Conservation (phyloP, 2,113 vertebrate genomes). For the Zingel zingel region DNA sequence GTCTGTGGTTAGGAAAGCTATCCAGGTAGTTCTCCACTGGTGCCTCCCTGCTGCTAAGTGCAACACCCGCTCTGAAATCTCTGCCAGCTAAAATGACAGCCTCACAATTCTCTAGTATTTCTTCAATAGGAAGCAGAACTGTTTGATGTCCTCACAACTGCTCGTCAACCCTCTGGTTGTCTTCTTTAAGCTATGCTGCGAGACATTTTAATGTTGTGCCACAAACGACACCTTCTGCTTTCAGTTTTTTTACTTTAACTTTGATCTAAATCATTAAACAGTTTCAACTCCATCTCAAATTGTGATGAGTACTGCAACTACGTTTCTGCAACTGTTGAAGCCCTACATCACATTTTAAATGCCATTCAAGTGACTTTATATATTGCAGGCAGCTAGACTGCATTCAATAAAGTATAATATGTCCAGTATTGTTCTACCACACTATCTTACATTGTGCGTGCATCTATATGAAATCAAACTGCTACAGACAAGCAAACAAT, state of each 20-base stretch:
- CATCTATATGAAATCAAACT: constrained; percentile 7
- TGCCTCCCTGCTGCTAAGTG: constrained; percentile 67
- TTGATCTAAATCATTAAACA: constrained; percentile 57
- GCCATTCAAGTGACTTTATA: neutral
- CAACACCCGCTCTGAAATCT: constrained; percentile 55
- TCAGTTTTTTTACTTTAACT: constrained; percentile 53
- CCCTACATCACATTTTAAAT: constrained; percentile 10
- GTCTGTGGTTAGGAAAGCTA: constrained; percentile 70
- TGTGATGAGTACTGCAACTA: constrained; percentile 21
- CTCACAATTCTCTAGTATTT: constrained; percentile 58
- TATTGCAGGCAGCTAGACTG: neutral
- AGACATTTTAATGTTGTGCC: constrained; percentile 47
- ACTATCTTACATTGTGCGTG: neutral
- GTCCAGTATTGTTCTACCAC: neutral
- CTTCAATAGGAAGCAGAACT: constrained; percentile 62
- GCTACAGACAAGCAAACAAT: neutral
- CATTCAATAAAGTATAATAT: constrained; percentile 4
- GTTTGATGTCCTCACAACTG: constrained; percentile 78
- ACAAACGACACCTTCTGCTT: constrained; percentile 42
- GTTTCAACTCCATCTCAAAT: constrained; percentile 33
- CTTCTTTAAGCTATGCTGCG: constrained; percentile 70
- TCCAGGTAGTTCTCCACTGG: constrained; percentile 72
- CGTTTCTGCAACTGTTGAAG: constrained; percentile 13
- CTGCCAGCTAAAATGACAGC: constrained; percentile 62
- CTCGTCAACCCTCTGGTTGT: constrained; percentile 67